Percentiles rank a stretch among this genome's conserved stretches.
These are phyloP conservation scores for Apomyelois bistriatella DNA, from an alignment of 2,888 invertebrate genomes.

Conservation along the genomic window DNA sequence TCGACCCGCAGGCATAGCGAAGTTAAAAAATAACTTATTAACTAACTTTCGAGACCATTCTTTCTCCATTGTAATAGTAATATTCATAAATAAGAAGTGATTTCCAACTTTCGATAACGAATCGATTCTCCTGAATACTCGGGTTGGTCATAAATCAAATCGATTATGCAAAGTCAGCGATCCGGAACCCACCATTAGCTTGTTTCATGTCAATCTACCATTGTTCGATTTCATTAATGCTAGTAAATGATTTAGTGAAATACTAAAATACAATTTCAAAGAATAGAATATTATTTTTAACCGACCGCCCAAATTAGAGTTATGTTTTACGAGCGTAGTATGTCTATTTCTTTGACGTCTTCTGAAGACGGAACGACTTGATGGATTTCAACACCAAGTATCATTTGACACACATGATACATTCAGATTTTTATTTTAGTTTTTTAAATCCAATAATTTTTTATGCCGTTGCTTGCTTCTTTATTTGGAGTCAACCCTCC, in stretches of 20 bases:
- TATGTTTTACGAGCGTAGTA: no score
- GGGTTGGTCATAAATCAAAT: not conserved
- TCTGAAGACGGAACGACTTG: no score
- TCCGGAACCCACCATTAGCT: not conserved
- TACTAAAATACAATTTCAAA: not conserved
- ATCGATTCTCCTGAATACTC: not conserved
- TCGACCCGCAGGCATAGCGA: no score
- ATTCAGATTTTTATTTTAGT: no score
- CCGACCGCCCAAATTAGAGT: no score
- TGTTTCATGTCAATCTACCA: conserved; percentile 1
- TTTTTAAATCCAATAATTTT: no score
- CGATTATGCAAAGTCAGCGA: conserved; percentile 6
- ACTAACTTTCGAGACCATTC: not conserved
- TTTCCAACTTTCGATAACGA: not conserved
- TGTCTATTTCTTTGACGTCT: no score
- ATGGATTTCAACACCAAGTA: no score
- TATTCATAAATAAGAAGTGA: not conserved
- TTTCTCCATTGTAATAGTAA: not conserved
- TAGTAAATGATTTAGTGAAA: not conserved
- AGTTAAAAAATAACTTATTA: not conserved
- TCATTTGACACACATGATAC: no score
- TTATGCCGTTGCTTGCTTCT: no score
- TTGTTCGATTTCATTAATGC: not conserved
- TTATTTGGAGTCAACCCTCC: no score
- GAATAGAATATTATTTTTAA: not conserved